Conservation (phyloP, 2,113 vertebrate species). For the Vireo altiloquus region DNA sequence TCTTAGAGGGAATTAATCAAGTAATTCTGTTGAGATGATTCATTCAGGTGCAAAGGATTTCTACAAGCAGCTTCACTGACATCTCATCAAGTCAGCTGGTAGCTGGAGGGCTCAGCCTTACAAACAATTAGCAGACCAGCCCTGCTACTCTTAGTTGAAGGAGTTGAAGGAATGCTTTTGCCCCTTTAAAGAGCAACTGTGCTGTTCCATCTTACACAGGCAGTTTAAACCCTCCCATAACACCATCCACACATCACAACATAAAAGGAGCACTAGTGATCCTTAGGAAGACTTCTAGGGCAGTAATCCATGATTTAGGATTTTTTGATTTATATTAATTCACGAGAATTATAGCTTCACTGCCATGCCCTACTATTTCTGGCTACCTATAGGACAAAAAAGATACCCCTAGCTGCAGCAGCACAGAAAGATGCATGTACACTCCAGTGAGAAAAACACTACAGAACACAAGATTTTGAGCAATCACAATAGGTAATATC, state of each 20-base stretch:
- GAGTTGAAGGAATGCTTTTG: not conserved
- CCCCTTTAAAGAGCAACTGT: not conserved
- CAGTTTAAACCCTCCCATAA: not conserved
- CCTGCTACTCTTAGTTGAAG: not conserved
- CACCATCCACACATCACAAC: not conserved
- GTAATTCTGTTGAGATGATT: not conserved
- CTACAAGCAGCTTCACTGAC: not conserved
- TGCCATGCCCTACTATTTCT: not conserved
- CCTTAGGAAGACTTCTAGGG: not conserved
- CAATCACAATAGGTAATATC: not conserved
- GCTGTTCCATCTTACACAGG: not conserved
- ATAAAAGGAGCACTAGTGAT: not conserved
- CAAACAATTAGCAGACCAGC: not conserved
- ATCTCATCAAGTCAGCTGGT: not conserved
- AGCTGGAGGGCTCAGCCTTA: not conserved
- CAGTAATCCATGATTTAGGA: not conserved
- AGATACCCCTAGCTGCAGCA: not conserved
- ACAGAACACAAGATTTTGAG: not conserved
- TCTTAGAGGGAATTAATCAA: not conserved
- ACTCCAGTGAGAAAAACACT: not conserved
- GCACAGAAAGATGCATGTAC: not conserved
- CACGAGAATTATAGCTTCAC: not conserved
- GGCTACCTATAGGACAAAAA: not conserved
- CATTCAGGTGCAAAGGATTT: not conserved
- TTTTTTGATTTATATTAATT: not conserved